Evolutionary conservation across 2,888 invertebrate genomes (phyloP).

Genomic region (Andrena marginata): DNA sequence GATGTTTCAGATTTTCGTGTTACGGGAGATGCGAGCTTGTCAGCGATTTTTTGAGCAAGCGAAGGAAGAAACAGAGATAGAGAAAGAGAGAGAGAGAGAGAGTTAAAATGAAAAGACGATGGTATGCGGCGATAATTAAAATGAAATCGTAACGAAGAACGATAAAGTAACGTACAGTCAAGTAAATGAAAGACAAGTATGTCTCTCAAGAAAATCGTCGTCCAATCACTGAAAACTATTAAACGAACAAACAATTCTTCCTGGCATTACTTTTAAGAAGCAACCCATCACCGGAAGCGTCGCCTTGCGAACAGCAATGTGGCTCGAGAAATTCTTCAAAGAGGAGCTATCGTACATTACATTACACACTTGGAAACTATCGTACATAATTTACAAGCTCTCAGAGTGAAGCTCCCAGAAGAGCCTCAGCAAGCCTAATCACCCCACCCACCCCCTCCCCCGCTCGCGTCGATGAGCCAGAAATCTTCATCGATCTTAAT

Average conservation of each 20-base stretch:
- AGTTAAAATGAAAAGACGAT: constrained; percentile 21
- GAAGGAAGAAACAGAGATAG: constrained; percentile 43
- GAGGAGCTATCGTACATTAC: too few relatives aligned
- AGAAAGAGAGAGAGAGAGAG: constrained; percentile 32
- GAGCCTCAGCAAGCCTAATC: background rate
- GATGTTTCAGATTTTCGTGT: constrained; percentile 74
- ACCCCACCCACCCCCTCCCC: background rate
- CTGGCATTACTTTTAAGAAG: background rate
- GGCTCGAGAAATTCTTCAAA: background rate
- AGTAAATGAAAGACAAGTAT: background rate
- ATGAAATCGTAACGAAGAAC: constrained; percentile 17
- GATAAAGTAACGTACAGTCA: background rate
- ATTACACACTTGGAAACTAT: background rate
- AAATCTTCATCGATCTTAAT: background rate
- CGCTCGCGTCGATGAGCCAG: background rate
- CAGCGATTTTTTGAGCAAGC: constrained; percentile 47
- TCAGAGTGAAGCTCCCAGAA: background rate
- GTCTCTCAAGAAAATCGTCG: background rate
- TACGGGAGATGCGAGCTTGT: constrained; percentile 61
- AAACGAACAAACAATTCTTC: background rate
- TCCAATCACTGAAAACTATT: background rate
- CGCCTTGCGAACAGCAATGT: background rate
- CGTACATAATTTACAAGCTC: background rate
- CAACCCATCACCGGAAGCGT: background rate
- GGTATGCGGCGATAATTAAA: background rate